These are phyloP conservation scores for Zeus faber DNA, from an alignment of 2,113 vertebrate species.

Conservation along the genomic window DNA sequence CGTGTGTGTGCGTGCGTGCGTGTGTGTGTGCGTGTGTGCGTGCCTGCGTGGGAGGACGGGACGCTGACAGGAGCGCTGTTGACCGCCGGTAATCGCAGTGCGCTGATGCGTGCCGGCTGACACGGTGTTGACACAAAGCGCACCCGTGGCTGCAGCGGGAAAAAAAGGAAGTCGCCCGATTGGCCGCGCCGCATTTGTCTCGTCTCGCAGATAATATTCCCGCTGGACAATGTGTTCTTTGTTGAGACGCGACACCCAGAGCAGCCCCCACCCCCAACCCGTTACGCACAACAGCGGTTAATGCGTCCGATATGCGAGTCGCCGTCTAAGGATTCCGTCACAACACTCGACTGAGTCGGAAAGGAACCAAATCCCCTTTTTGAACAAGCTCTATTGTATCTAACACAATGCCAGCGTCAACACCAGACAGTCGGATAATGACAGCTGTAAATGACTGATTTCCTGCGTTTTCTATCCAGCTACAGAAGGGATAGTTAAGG, in stretches of 20 bases:
- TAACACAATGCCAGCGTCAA: too few species aligned
- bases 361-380: too few species aligned
- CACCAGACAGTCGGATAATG: too few species aligned
- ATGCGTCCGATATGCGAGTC: too few species aligned
- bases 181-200: slow-evolving; percentile 27
- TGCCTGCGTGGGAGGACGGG: slow-evolving; percentile 53
- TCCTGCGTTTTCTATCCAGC: too few species aligned
- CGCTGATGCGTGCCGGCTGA: too few species aligned
- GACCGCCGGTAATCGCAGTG: slow-evolving; percentile 52
- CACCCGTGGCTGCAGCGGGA: slow-evolving; percentile 24
- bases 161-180: slow-evolving; percentile 27
- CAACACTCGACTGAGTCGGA: too few species aligned
- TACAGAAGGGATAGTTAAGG: too few species aligned
- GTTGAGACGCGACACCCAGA: slow-evolving; percentile 9
- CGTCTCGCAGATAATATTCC: slow-evolving; percentile 28
- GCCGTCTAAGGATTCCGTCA: too few species aligned
- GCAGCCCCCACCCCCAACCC: background rate
- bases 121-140: slow-evolving; percentile 32
- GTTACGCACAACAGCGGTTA: background rate
- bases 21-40: slow-evolving; percentile 7
- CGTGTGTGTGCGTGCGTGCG: slow-evolving; percentile 1
- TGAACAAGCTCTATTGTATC: too few species aligned
- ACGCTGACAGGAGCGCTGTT: slow-evolving; percentile 47
- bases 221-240: slow-evolving; percentile 19
- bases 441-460: too few species aligned